phyloP scores from a whole-genome alignment of 2,888 invertebrate species.

The Eupithecia insigniata region DNA sequence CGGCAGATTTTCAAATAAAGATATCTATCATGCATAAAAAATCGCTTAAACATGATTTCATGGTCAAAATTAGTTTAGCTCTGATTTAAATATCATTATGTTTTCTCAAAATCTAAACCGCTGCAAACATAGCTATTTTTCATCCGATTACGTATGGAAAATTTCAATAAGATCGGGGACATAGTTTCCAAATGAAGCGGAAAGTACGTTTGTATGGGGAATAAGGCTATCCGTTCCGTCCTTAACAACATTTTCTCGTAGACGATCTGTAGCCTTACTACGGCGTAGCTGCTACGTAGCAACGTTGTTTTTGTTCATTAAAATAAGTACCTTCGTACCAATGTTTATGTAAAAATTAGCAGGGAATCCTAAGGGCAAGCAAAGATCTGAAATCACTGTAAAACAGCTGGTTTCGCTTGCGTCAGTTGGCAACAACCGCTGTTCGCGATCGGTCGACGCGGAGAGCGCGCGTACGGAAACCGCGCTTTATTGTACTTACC shows the following conservation, averaged over 20 bases:
- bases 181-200: too few species aligned
- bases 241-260: not conserved
- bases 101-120: too few species aligned
- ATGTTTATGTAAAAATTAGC: not conserved
- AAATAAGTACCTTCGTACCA: not conserved
- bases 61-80: too few species aligned
- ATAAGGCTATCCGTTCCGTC: too few species aligned
- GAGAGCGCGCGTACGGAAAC: conserved; percentile 17
- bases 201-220: too few species aligned
- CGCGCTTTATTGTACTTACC: not conserved
- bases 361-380: not conserved
- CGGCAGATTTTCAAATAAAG: too few species aligned
- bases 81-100: too few species aligned
- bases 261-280: not conserved
- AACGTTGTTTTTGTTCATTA: not conserved
- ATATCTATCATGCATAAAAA: too few species aligned
- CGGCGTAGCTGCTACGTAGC: not conserved
- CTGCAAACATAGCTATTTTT: too few species aligned
- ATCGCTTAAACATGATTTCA: too few species aligned
- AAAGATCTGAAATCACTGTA: not conserved
- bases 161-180: too few species aligned
- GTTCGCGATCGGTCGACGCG: conserved; percentile 19
- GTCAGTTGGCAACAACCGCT: conserved; percentile 23
- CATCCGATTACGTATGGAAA: too few species aligned
- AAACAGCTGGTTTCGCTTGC: not conserved